Conservation (phyloP, 2,797 vertebrate species). For the Macropus fuliginosus region DNA sequence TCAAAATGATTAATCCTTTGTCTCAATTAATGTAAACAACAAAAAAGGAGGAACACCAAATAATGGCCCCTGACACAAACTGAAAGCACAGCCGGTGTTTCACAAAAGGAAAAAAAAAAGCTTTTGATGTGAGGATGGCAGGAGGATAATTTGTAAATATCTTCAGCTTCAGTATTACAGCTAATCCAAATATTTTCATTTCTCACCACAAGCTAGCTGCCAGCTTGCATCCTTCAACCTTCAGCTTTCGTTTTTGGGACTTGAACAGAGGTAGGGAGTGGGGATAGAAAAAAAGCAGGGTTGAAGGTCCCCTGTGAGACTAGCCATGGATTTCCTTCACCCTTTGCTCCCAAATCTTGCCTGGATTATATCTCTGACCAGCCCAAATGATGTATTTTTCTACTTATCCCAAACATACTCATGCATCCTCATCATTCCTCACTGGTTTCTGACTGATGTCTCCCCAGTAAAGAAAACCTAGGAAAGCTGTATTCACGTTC, state of each 20-base stretch:
- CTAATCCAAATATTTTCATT: slow-evolving; percentile 90
- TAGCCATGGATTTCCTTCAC: slow-evolving; percentile 48
- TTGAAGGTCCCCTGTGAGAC: slow-evolving; percentile 56
- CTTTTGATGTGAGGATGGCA: slow-evolving; percentile 83
- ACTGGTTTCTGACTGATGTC: slow-evolving; percentile 36
- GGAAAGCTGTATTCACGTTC: neutral
- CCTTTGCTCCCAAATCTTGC: slow-evolving; percentile 37
- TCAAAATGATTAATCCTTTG: slow-evolving; percentile 85
- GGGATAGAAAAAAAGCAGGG: slow-evolving; percentile 52
- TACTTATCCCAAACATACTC: neutral
- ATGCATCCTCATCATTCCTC: slow-evolving; percentile 28
- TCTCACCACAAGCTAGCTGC: slow-evolving; percentile 83
- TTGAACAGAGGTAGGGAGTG: neutral
- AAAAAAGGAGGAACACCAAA: slow-evolving; percentile 87
- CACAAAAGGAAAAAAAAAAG: slow-evolving; percentile 72
- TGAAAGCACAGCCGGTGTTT: slow-evolving; percentile 77
- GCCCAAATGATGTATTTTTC: slow-evolving; percentile 13
- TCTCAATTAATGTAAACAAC: slow-evolving; percentile 88
- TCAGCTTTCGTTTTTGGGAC: slow-evolving; percentile 79
- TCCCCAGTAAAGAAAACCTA: slow-evolving; percentile 30
- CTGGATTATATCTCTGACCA: slow-evolving; percentile 38
- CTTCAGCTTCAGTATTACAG: slow-evolving; percentile 81
- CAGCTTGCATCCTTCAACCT: slow-evolving; percentile 85
- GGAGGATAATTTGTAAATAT: slow-evolving; percentile 87
- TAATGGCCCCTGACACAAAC: slow-evolving; percentile 84